phyloP scores from a whole-genome alignment of 2,888 invertebrate genomes.

The Lithodes maja region DNA sequence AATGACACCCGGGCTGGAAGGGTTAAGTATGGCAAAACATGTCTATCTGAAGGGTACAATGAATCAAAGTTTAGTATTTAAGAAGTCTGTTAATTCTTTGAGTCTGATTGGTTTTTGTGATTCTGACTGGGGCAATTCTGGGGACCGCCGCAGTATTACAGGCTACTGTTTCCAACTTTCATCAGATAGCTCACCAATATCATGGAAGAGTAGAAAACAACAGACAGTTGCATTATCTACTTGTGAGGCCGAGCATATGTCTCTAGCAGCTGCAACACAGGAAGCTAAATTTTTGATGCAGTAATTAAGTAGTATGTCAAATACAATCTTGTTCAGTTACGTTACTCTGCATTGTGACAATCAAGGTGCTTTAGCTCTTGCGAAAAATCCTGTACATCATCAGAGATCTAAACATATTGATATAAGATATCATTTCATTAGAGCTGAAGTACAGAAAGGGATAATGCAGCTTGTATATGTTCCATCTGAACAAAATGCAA shows the following conservation, averaged over 20 bases:
- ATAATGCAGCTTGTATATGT: conserved; percentile 15
- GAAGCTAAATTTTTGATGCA: conserved; percentile 43
- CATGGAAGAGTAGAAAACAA: conserved; percentile 12
- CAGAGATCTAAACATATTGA: conserved; percentile 35
- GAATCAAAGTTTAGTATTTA: conserved; percentile 5
- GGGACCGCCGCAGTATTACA: background rate
- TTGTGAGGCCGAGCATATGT: conserved; percentile 43
- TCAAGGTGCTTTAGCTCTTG: conserved; percentile 38
- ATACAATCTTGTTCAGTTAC: conserved; percentile 22
- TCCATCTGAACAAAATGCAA: conserved; percentile 22
- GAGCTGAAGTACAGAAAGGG: background rate
- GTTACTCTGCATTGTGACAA: conserved; percentile 28
- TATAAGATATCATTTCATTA: conserved; percentile 20
- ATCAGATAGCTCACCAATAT: background rate
- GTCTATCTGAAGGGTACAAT: conserved; percentile 33
- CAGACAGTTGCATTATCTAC: conserved; percentile 5
- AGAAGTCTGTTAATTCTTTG: background rate
- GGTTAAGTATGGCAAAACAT: conserved; percentile 32
- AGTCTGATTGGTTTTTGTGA: conserved; percentile 28
- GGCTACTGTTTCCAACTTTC: too few species aligned
- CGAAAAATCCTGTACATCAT: conserved; percentile 35
- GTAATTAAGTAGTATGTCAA: too few species aligned
- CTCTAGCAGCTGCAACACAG: conserved; percentile 26
- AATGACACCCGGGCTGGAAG: conserved; percentile 6
- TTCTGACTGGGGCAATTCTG: background rate